Conservation (phyloP, 2,797 vertebrate species). For the Premnoplex brunnescens region DNA sequence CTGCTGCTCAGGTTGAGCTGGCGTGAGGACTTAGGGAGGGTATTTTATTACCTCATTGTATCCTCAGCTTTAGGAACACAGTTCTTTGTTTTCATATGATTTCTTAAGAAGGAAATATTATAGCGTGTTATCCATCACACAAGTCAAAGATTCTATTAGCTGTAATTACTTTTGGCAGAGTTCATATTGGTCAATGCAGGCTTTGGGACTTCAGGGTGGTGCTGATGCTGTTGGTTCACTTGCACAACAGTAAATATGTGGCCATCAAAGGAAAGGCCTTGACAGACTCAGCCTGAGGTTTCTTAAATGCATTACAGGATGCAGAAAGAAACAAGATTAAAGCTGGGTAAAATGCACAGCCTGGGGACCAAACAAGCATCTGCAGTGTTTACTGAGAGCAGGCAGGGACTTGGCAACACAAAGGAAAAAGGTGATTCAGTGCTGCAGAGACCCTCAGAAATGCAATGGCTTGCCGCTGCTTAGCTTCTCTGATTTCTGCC, state of each 20-base stretch:
- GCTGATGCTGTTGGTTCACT: not conserved
- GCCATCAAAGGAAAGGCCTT: not conserved
- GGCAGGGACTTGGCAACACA: not conserved
- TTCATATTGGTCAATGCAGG: not conserved
- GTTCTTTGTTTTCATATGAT: slow-evolving; percentile 16
- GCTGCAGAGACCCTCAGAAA: not conserved
- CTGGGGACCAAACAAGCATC: not conserved
- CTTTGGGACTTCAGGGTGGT: not conserved
- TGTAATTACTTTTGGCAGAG: slow-evolving; percentile 52
- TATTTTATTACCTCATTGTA: slow-evolving; percentile 17
- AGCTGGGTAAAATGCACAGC: not conserved
- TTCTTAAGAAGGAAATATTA: slow-evolving; percentile 41
- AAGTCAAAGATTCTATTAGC: slow-evolving; percentile 50
- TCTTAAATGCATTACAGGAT: slow-evolving; percentile 24
- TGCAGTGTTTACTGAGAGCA: not conserved
- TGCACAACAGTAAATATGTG: not conserved
- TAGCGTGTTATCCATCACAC: slow-evolving; percentile 10
- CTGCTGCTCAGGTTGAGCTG: not conserved
- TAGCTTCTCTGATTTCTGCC: not conserved
- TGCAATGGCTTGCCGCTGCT: not conserved
- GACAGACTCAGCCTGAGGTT: slow-evolving; percentile 16
- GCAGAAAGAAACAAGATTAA: slow-evolving; percentile 38
- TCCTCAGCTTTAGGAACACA: not conserved
- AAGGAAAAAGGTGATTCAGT: not conserved
- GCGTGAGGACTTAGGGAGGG: not conserved